Evolutionary conservation across 2,797 vertebrate genomes (phyloP).

Genomic region (Netta rufina): DNA sequence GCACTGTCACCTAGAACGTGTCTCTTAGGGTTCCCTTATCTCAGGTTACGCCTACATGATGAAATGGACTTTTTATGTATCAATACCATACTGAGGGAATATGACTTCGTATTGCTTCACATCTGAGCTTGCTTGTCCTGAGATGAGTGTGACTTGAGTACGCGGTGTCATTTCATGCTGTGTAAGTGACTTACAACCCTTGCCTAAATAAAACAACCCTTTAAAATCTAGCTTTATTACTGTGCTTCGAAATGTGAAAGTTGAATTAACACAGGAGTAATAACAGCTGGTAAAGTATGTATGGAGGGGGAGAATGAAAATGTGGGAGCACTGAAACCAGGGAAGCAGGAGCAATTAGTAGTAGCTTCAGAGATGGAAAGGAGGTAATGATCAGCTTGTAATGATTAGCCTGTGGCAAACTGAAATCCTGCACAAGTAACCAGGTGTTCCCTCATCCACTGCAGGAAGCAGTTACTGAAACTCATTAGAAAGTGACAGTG

Average conservation of each 20-base stretch:
- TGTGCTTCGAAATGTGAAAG: background rate
- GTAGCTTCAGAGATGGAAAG: background rate
- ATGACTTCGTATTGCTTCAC: background rate
- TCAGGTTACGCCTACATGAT: background rate
- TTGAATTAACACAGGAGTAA: background rate
- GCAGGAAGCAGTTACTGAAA: slow-evolving; percentile 18
- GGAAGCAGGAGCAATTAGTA: background rate
- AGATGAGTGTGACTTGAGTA: background rate
- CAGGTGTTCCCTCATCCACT: background rate
- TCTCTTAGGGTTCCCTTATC: background rate
- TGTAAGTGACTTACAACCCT: background rate
- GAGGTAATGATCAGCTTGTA: background rate
- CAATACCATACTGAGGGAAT: background rate
- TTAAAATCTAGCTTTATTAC: background rate
- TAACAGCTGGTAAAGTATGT: background rate
- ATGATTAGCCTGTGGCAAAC: background rate
- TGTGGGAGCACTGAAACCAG: background rate
- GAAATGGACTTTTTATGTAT: background rate
- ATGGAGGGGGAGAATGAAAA: background rate
- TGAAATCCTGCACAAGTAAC: background rate
- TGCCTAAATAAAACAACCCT: background rate
- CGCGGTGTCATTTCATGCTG: background rate
- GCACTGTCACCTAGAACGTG: background rate
- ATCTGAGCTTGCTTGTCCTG: background rate
- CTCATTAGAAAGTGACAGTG: slow-evolving; percentile 39